Evolutionary conservation across 2,113 vertebrate genomes (phyloP).

Genomic region (Hemicordylus capensis): DNA sequence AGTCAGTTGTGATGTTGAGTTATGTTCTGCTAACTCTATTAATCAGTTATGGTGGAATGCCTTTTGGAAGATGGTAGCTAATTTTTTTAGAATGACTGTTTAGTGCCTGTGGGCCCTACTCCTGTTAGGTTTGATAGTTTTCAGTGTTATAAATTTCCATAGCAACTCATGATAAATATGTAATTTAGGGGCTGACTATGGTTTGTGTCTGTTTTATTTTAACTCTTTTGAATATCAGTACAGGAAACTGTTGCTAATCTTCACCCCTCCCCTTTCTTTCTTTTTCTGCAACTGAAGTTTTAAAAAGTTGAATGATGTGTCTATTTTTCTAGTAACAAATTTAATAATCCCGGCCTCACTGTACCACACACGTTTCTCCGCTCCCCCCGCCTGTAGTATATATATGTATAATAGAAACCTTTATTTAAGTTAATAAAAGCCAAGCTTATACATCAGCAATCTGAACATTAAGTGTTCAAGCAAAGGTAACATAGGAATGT

Average conservation of each 20-base stretch:
- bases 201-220: conserved; percentile 55
- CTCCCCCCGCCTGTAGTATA: neutral
- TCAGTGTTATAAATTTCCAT: conserved; percentile 59
- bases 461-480: neutral
- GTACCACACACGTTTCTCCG: neutral
- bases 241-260: conserved; percentile 2
- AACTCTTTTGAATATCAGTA: conserved; percentile 54
- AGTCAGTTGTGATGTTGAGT: conserved; percentile 34
- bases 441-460: no score
- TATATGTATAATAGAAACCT: no score
- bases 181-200: conserved; percentile 53
- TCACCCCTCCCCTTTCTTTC: neutral
- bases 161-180: conserved; percentile 62
- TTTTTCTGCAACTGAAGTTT: conserved; percentile 28
- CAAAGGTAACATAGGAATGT: conserved; percentile 33
- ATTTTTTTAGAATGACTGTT: conserved; percentile 56
- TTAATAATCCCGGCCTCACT: neutral
- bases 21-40: conserved; percentile 17
- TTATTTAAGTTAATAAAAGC: no score
- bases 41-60: conserved; percentile 21
- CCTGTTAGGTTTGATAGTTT: conserved; percentile 58
- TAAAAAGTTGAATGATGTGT: conserved; percentile 18
- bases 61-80: conserved; percentile 44
- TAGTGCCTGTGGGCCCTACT: conserved; percentile 37
- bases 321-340: neutral